phyloP scores from a whole-genome alignment of 2,797 vertebrate genomes.

The Mormyrops boulengeri region DNA sequence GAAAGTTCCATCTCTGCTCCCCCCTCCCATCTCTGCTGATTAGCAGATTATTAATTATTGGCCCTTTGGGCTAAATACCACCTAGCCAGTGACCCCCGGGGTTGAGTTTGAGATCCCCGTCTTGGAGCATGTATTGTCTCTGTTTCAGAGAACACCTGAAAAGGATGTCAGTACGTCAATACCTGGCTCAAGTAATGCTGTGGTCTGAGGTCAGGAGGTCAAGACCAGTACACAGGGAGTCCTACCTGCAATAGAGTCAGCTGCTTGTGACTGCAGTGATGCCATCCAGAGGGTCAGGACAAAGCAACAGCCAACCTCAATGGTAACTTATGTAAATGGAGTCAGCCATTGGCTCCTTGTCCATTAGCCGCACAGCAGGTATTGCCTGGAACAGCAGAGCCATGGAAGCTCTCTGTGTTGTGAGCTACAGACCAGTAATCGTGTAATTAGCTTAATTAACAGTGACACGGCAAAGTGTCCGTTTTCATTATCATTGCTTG shows the following conservation, averaged over 20 bases:
- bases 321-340: neutral
- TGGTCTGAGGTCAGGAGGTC: neutral
- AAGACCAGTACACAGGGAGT: neutral
- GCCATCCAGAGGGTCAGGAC: neutral
- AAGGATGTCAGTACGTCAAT: neutral
- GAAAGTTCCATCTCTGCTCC: neutral
- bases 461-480: neutral
- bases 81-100: neutral
- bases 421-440: neutral
- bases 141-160: neutral
- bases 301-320: neutral
- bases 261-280: neutral
- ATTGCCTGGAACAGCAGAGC: neutral
- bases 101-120: neutral
- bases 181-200: neutral
- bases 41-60: neutral
- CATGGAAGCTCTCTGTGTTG: neutral
- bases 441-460: neutral
- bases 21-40: neutral
- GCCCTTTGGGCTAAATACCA: neutral
- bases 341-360: neutral
- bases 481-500: neutral
- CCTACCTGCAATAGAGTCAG: neutral
- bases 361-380: neutral
- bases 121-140: neutral